A percentile compares a stretch with the other conserved stretches of the same genome.
Conservation (phyloP, 2,113 vertebrate genomes). For the Toxotes chatareus region DNA sequence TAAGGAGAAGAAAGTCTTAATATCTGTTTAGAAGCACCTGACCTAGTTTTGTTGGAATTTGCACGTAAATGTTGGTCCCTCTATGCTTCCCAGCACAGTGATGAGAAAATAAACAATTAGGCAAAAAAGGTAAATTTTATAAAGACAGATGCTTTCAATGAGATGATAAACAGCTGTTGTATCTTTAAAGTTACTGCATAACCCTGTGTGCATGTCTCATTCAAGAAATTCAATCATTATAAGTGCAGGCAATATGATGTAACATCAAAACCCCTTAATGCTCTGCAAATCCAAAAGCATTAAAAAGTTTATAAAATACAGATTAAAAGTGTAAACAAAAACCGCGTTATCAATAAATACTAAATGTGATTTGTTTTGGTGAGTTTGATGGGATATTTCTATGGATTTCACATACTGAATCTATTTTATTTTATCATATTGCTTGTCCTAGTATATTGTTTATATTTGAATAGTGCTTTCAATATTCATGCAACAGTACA, state of each 20-base stretch:
- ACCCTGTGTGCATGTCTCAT: neutral
- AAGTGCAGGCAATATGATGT: neutral
- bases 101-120: conserved; percentile 28
- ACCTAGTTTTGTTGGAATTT: conserved; percentile 7
- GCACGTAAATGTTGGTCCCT: neutral
- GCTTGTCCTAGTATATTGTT: conserved; percentile 31
- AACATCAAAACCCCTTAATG: neutral
- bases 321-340: conserved; percentile 12
- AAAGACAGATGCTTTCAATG: conserved; percentile 11
- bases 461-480: conserved; percentile 50
- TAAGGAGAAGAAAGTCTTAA: neutral
- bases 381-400: neutral
- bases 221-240: neutral
- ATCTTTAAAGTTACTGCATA: conserved; percentile 8
- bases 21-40: neutral
- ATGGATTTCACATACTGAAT: conserved; percentile 14
- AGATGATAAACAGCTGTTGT: conserved; percentile 23
- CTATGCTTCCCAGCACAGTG: neutral
- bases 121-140: conserved; percentile 37
- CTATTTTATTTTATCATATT: conserved; percentile 41
- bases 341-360: neutral
- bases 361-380: neutral
- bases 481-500: conserved; percentile 65
- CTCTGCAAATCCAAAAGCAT: neutral
- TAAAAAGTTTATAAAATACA: conserved; percentile 22